Base-by-base conservation (phyloP, 2,888 invertebrate genomes). In the Acronicta psi region DNA sequence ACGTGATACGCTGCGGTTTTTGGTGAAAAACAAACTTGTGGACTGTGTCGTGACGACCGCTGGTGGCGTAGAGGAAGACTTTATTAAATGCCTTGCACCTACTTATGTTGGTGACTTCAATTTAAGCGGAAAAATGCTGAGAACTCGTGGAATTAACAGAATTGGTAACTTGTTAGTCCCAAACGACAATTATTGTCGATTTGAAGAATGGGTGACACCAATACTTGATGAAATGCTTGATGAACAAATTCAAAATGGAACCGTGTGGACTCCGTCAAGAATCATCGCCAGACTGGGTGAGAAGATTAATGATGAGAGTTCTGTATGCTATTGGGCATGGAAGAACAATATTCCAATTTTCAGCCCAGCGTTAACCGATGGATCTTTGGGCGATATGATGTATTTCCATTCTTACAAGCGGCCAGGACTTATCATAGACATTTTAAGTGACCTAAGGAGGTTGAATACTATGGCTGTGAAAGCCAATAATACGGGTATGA, bases 31-130 rank as follows among this genome's bases (percentile, higher is more conserved):
- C 60, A 94, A 90, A 85, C 96, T 99, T 95, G 96, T 99, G 31
- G 99, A 99, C 89, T 99, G 99, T 83, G 95, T 99, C 68, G 99
- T 99, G 0, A 98, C 99, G 0, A 98, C 99, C 11, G 99, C 99
- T 0, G 99, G 99, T 0, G 99, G 99, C 0, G 95, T 99, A 0
- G 99, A 99, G 89, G 99, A 99, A 91, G 99, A 99, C 93, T 96
- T 99, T 43, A 99, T 99, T 41, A 99, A 99, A 94, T 99, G 99
- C 86, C 94, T 99, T 53, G 98, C 98, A 1, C 98, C 99, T 0
- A 99, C 99, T 0, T 99, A 96, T 79, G 86, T 99, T 49, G 99
- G 99, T 0, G 98, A 98, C 81, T 99, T 99, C 85, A 94, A 96
- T 81, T 93, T 99, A 52, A 95, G 96, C 73, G 99, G 99, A 0